Evolutionary conservation across 1,140 invertebrate species (phyloP).

Genomic region (Drosophila parvula): DNA sequence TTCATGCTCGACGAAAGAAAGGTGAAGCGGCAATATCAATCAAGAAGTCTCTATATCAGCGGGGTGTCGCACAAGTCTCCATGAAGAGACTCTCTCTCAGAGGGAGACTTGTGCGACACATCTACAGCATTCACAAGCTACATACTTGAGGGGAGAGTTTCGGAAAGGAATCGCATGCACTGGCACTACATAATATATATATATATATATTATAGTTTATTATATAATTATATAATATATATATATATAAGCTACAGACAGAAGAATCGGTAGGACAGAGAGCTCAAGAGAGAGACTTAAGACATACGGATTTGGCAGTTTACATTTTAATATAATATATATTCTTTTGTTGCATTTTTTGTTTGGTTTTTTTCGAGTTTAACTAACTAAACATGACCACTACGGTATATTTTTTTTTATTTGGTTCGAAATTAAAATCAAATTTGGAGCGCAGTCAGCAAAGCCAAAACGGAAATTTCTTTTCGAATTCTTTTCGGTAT

Average conservation of each 20-base stretch:
- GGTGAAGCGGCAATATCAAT: constrained; percentile 31
- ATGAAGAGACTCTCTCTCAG: not conserved
- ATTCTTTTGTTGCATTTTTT: constrained; percentile 9
- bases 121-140: constrained; percentile 43
- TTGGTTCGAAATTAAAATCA: constrained; percentile 43
- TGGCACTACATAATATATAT: constrained; percentile 14
- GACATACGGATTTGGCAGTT: constrained; percentile 24
- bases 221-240: not conserved
- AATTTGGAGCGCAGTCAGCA: constrained; percentile 48
- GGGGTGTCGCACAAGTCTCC: constrained; percentile 2
- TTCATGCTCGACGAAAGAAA: constrained; percentile 28
- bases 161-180: constrained; percentile 17
- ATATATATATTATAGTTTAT: too few relatives aligned
- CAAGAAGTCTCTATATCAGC: constrained; percentile 12
- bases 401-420: constrained; percentile 39
- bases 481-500: constrained; percentile 1
- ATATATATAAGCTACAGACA: constrained; percentile 28
- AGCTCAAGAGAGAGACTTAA: constrained; percentile 39
- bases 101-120: constrained; percentile 10
- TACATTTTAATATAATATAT: constrained; percentile 17
- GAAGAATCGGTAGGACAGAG: constrained; percentile 2
- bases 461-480: constrained; percentile 33
- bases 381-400: constrained; percentile 82
- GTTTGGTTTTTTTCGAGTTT: constrained; percentile 54
- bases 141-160: not conserved